phyloP scores from a whole-genome alignment of 2,113 vertebrate species.

The Tonatia bakeri region DNA sequence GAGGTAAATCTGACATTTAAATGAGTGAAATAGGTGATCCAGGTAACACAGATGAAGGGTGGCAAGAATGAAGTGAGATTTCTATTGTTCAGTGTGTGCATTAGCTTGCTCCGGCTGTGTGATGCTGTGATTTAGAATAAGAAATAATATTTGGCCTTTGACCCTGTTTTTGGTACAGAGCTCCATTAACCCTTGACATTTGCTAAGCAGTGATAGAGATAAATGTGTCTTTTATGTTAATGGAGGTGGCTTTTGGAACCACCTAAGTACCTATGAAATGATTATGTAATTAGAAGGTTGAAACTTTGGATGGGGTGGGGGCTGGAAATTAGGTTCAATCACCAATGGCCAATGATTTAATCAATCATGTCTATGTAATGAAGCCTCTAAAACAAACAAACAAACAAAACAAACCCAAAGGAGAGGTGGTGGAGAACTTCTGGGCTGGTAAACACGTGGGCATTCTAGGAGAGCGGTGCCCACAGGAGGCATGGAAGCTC shows the following conservation, averaged over 20 bases:
- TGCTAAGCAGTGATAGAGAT: not conserved
- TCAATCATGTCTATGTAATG: not conserved
- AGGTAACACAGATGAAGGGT: not conserved
- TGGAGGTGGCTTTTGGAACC: not conserved
- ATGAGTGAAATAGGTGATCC: not conserved
- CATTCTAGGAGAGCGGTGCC: not conserved
- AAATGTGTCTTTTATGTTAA: not conserved
- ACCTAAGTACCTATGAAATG: not conserved
- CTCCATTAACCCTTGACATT: not conserved
- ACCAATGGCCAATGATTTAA: not conserved
- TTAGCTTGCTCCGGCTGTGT: not conserved
- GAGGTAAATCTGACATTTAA: not conserved
- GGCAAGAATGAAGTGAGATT: not conserved
- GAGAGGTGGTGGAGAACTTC: not conserved
- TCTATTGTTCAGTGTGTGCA: not conserved
- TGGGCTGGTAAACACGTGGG: not conserved
- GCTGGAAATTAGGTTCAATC: not conserved
- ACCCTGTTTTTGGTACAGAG: not conserved
- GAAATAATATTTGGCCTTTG: not conserved
- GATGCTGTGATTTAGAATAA: not conserved
- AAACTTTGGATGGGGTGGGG: not conserved
- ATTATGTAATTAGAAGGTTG: not conserved
- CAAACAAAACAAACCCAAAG: not conserved
- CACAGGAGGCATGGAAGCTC: not conserved
- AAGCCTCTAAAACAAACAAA: not conserved